Evolutionary conservation across 2,797 vertebrate genomes (phyloP).

Genomic region (Tenualosa thibaudeaui): DNA sequence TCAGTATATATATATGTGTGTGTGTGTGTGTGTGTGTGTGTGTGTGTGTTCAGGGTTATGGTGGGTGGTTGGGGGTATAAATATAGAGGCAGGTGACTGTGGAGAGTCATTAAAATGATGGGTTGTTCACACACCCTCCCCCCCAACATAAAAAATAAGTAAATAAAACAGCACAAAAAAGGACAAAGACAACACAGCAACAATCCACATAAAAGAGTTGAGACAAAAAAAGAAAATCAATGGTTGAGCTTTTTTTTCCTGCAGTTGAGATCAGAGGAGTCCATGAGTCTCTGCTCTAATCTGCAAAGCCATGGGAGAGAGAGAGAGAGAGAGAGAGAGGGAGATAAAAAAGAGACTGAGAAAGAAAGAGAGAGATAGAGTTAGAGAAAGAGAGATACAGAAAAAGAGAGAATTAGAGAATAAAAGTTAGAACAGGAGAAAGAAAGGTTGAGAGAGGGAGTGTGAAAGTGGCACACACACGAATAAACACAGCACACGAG

Average conservation of each 20-base stretch:
- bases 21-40: conserved; percentile 4
- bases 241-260: conserved; percentile 26
- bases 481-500: neutral
- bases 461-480: neutral
- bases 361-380: neutral
- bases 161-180: neutral
- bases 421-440: neutral
- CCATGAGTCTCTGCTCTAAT: neutral
- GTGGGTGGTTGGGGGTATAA: conserved; percentile 6
- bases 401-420: neutral
- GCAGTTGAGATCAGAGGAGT: conserved; percentile 6
- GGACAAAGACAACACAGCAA: neutral
- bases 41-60: conserved; percentile 2
- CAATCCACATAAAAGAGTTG: neutral
- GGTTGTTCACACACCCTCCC: neutral
- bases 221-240: conserved; percentile 33
- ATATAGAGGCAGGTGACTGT: conserved; percentile 40
- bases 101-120: conserved; percentile 21
- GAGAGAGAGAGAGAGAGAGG: neutral
- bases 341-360: conserved; percentile 35
- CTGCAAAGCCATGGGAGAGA: neutral
- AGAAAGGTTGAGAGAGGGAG: neutral
- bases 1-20: neutral
- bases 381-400: neutral
- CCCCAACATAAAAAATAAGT: neutral